Percentiles rank a stretch among this genome's conserved stretches.
Evolutionary conservation across 2,888 invertebrate genomes (phyloP).

Genomic region (Dasypolia templi): DNA sequence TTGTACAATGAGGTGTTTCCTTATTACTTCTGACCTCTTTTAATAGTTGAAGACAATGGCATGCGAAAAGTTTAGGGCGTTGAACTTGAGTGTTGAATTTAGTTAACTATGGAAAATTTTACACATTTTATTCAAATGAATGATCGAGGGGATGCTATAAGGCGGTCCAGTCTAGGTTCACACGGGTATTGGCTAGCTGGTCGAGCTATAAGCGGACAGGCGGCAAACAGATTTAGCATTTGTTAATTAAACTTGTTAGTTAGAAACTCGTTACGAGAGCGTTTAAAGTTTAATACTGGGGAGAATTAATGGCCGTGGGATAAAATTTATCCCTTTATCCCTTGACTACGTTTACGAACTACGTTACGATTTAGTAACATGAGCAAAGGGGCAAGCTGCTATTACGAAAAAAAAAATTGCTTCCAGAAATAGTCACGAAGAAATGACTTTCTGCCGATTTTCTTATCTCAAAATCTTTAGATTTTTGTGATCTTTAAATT

Average conservation of each 20-base stretch:
- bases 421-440: background rate
- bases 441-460: no score
- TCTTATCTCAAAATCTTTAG: background rate
- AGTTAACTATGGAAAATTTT: background rate
- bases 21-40: slow-evolving; percentile 17
- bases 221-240: slow-evolving; percentile 56
- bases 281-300: slow-evolving; percentile 57
- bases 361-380: background rate
- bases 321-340: slow-evolving; percentile 44
- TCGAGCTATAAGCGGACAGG: slow-evolving; percentile 29
- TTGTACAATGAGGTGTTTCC: slow-evolving; percentile 18
- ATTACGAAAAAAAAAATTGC: background rate
- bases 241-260: slow-evolving; percentile 66
- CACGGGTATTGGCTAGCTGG: slow-evolving; percentile 38
- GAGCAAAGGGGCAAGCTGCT: background rate
- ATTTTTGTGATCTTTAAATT: slow-evolving; percentile 16
- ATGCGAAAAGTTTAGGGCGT: slow-evolving; percentile 15
- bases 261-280: slow-evolving; percentile 60
- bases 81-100: slow-evolving; percentile 33
- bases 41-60: slow-evolving; percentile 11
- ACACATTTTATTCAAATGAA: slow-evolving; percentile 20
- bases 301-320: slow-evolving; percentile 45
- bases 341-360: slow-evolving; percentile 29
- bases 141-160: slow-evolving; percentile 4
- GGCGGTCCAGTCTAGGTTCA: slow-evolving; percentile 16